Conservation (phyloP, 2,113 vertebrate genomes). For the Fregata magnificens region DNA sequence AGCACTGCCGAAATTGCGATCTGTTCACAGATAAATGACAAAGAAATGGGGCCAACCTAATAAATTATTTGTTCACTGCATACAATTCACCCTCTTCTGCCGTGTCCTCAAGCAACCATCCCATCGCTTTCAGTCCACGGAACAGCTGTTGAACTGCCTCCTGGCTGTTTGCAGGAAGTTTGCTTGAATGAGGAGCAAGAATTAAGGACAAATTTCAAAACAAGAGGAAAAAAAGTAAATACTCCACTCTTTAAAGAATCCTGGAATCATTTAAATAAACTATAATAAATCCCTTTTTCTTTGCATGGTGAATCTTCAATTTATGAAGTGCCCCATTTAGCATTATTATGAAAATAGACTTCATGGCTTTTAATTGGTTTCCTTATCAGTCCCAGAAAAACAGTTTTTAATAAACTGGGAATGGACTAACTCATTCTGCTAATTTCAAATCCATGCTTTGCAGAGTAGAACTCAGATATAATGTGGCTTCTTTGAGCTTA, state of each 20-base stretch:
- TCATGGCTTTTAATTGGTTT: slow-evolving; percentile 69
- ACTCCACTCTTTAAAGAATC: slow-evolving; percentile 30
- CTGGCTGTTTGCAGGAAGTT: slow-evolving; percentile 24
- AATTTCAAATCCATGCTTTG: slow-evolving; percentile 60
- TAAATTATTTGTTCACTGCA: slow-evolving; percentile 56
- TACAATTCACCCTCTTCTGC: slow-evolving; percentile 27
- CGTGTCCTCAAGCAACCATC: slow-evolving; percentile 19
- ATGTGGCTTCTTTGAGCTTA: not conserved
- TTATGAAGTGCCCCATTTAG: slow-evolving; percentile 60
- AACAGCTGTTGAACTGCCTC: slow-evolving; percentile 34
- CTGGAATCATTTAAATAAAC: slow-evolving; percentile 42
- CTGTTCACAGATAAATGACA: slow-evolving; percentile 39
- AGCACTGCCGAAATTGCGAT: not conserved
- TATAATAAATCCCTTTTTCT: slow-evolving; percentile 49
- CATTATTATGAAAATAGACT: slow-evolving; percentile 70
- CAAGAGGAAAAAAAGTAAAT: not conserved
- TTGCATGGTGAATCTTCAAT: slow-evolving; percentile 66
- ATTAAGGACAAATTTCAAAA: slow-evolving; percentile 17
- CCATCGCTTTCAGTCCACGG: not conserved
- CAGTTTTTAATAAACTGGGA: slow-evolving; percentile 60
- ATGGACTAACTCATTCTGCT: slow-evolving; percentile 25
- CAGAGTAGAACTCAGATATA: not conserved
- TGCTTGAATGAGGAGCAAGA: slow-evolving; percentile 1
- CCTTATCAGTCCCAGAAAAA: slow-evolving; percentile 66
- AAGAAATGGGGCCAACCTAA: slow-evolving; percentile 45